Evolutionary conservation across 2,797 vertebrate species (phyloP).

Genomic region (Etheostoma nigrum): DNA sequence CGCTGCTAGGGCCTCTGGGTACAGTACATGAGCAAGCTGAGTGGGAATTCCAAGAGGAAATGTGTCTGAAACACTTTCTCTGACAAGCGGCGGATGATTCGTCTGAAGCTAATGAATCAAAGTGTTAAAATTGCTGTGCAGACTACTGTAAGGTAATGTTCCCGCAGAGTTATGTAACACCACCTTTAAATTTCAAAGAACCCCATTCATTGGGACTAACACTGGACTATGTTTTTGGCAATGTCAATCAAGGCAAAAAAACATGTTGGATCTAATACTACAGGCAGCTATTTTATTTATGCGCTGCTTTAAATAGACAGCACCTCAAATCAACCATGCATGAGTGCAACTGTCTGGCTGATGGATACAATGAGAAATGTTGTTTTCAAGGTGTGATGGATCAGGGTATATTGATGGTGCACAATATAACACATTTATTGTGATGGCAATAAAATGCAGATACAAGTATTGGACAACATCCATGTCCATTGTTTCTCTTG

Average conservation of each 20-base stretch:
- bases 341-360: slow-evolving; percentile 36
- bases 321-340: slow-evolving; percentile 35
- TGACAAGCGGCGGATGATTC: slow-evolving; percentile 76
- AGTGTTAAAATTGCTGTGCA: slow-evolving; percentile 47
- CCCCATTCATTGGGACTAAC: slow-evolving; percentile 57
- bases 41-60: slow-evolving; percentile 76
- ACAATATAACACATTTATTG: slow-evolving; percentile 3
- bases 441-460: slow-evolving; percentile 2
- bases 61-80: slow-evolving; percentile 76
- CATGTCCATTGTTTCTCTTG: slow-evolving; percentile 1
- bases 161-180: slow-evolving; percentile 57
- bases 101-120: slow-evolving; percentile 71
- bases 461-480: neutral
- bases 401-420: slow-evolving; percentile 4
- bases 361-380: slow-evolving; percentile 27
- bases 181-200: slow-evolving; percentile 64
- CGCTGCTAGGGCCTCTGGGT: slow-evolving; percentile 50
- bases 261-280: slow-evolving; percentile 57
- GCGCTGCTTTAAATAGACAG: slow-evolving; percentile 52
- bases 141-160: slow-evolving; percentile 60
- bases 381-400: slow-evolving; percentile 47
- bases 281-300: slow-evolving; percentile 58
- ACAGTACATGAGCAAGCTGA: slow-evolving; percentile 63
- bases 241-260: slow-evolving; percentile 58
- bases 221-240: slow-evolving; percentile 53